These are phyloP conservation scores for Microchrysa polita DNA, from an alignment of 2,888 invertebrate genomes.

Conservation along the genomic window DNA sequence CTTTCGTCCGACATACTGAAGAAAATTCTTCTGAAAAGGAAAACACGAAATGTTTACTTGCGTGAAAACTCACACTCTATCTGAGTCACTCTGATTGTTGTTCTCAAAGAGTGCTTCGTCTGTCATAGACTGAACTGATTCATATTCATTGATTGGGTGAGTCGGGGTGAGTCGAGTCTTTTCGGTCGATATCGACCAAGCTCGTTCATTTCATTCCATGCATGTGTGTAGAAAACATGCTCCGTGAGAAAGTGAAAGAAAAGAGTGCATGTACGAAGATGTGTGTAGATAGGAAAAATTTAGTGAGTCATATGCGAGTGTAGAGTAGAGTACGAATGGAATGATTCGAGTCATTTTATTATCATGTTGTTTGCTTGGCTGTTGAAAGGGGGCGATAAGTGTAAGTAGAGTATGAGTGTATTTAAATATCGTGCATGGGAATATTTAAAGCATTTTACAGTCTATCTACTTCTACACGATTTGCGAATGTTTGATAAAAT, in stretches of 20 bases:
- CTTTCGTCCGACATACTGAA: neutral
- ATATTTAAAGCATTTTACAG: too few relatives aligned
- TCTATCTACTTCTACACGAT: too few relatives aligned
- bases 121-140: neutral
- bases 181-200: constrained; percentile 13
- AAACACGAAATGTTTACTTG: neutral
- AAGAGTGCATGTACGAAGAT: too few relatives aligned
- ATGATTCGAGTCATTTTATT: neutral
- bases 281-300: neutral
- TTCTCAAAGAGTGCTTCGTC: neutral
- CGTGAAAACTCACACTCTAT: neutral
- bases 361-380: too few relatives aligned
- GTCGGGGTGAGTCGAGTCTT: constrained; percentile 27
- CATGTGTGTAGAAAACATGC: too few relatives aligned
- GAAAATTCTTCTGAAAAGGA: neutral
- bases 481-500: too few relatives aligned
- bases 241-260: too few relatives aligned
- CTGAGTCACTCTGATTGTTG: neutral
- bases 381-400: too few relatives aligned
- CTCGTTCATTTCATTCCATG: constrained; percentile 29
- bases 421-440: too few relatives aligned
- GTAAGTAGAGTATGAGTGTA: too few relatives aligned
- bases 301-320: neutral
- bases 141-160: constrained; percentile 25
- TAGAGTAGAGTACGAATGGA: too few relatives aligned